Conservation (phyloP, 2,888 invertebrate species). For the Incurvaria masculella region DNA sequence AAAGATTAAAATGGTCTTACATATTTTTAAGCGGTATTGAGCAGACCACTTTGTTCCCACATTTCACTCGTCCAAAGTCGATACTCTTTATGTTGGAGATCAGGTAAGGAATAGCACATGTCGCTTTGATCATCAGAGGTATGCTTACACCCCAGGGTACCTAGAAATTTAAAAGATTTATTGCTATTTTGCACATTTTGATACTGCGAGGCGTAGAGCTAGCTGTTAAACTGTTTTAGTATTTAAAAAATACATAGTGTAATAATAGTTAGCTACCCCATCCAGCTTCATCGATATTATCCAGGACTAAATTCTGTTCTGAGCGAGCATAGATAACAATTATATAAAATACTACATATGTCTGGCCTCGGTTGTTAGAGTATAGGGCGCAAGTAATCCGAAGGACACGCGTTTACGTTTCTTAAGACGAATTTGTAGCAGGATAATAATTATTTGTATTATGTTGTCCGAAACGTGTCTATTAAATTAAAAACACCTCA, state of each 20-base stretch:
- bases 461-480: neutral
- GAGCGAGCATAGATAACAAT: no score
- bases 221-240: no score
- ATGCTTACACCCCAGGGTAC: slow-evolving; percentile 58
- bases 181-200: no score
- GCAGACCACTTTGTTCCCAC: slow-evolving; percentile 56
- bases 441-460: neutral
- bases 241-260: no score
- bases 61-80: slow-evolving; percentile 55
- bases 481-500: slow-evolving; percentile 33
- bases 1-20: slow-evolving; percentile 37
- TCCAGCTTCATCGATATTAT: no score
- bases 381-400: no score
- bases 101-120: slow-evolving; percentile 57
- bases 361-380: no score
- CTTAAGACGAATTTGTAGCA: no score
- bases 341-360: no score
- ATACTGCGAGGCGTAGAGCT: no score
- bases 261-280: no score
- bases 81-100: slow-evolving; percentile 36
- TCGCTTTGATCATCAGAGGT: slow-evolving; percentile 53
- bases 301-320: no score
- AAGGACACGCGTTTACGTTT: neutral
- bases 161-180: slow-evolving; percentile 23
- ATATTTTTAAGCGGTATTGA: slow-evolving; percentile 54